A percentile compares a stretch with the other conserved stretches of the same genome.
These are phyloP conservation scores for Pseudochaenichthys georgianus DNA, from an alignment of 2,797 vertebrate genomes.

Conservation along the genomic window DNA sequence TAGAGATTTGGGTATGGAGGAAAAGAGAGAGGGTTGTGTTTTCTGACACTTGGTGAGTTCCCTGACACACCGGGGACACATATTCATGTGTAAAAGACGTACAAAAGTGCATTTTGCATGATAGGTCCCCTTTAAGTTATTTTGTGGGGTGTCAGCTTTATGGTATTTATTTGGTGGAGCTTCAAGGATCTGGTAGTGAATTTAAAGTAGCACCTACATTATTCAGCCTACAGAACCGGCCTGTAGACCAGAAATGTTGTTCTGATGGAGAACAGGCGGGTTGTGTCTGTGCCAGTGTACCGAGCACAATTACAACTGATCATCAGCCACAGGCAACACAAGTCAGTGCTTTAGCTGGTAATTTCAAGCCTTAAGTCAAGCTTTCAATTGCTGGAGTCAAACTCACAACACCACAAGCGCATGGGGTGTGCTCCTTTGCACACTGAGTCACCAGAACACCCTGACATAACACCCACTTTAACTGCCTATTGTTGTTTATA, in stretches of 20 bases:
- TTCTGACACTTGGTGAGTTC: no score
- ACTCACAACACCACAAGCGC: conserved; percentile 27
- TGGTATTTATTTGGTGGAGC: not conserved
- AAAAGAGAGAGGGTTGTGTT: no score
- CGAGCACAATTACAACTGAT: conserved; percentile 14
- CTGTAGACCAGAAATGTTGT: conserved; percentile 42
- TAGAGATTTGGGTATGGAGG: no score
- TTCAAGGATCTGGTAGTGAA: conserved; percentile 23
- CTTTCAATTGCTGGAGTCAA: conserved; percentile 43
- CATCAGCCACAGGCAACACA: conserved; percentile 10
- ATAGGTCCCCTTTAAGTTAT: not conserved
- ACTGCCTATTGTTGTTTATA: conserved; percentile 80
- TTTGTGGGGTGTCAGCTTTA: conserved; percentile 24
- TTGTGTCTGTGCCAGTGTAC: conserved; percentile 10
- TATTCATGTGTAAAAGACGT: no score
- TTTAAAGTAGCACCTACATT: conserved; percentile 40
- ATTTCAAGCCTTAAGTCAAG: conserved; percentile 36
- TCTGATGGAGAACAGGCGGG: conserved; percentile 29
- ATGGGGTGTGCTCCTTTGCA: conserved; percentile 55
- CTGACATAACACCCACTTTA: conserved; percentile 77
- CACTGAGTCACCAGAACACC: conserved; percentile 69
- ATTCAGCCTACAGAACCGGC: conserved; percentile 48
- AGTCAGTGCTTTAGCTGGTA: conserved; percentile 15
- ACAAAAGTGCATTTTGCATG: no score
- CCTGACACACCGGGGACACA: no score